Percentiles rank a stretch among this genome's conserved stretches.
These are phyloP conservation scores for Pangasius sanitwongsei DNA, from an alignment of 2,797 vertebrate species.

Conservation along the genomic window DNA sequence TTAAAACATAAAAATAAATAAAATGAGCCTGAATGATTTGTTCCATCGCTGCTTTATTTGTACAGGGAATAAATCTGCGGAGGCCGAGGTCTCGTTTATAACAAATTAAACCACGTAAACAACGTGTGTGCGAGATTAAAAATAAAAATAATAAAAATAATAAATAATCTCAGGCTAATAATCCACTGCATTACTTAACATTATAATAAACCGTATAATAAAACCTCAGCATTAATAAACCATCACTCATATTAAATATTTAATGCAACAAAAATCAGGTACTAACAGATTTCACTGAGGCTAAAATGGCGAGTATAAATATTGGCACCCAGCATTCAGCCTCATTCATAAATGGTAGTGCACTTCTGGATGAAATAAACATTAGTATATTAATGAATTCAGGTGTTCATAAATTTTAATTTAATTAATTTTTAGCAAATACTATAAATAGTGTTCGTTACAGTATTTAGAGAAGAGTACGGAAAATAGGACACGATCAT, in stretches of 20 bases:
- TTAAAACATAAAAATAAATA: conserved; percentile 36
- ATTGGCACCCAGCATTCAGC: neutral
- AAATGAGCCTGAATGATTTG: conserved; percentile 18
- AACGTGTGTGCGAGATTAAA: neutral
- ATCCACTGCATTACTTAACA: neutral
- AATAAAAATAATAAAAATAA: conserved; percentile 13
- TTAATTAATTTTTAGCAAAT: neutral
- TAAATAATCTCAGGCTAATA: neutral
- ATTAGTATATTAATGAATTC: neutral
- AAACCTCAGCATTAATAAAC: neutral
- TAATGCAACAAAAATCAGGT: neutral
- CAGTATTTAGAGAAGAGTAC: neutral
- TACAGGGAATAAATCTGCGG: conserved; percentile 25
- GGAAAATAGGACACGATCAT: neutral
- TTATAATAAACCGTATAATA: neutral
- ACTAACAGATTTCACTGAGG: neutral
- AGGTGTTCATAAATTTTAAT: neutral
- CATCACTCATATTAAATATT: neutral
- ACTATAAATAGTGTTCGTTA: neutral
- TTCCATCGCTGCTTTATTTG: conserved; percentile 24
- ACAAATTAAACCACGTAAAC: conserved; percentile 26
- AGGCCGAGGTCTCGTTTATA: conserved; percentile 8
- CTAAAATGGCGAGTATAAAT: neutral
- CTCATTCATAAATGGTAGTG: neutral
- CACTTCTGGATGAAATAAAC: neutral